Percentiles rank a stretch among this genome's conserved stretches.
These are phyloP conservation scores for Sebastes schlegelii DNA, from an alignment of 2,113 vertebrate genomes.

Conservation along the genomic window DNA sequence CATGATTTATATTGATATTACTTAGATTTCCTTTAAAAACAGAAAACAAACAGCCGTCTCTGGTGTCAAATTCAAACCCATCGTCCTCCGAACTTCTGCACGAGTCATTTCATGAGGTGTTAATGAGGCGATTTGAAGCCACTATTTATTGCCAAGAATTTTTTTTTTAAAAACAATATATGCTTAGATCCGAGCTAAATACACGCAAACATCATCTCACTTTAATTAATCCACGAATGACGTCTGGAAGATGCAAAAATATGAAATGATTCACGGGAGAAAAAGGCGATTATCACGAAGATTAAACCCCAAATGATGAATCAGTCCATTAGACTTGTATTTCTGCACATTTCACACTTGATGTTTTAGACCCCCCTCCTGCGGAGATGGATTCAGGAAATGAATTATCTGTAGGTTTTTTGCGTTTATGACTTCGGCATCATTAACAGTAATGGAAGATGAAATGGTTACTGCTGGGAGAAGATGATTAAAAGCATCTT, in stretches of 20 bases:
- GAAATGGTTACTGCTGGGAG: slow-evolving; percentile 3
- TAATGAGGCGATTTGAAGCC: background rate
- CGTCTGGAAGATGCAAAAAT: background rate
- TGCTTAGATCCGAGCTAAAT: no score
- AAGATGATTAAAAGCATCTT: slow-evolving; percentile 20
- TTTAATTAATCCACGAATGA: slow-evolving; percentile 7
- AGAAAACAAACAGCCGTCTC: no score
- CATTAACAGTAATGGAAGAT: slow-evolving; percentile 45
- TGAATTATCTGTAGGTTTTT: slow-evolving; percentile 21
- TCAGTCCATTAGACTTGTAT: slow-evolving; percentile 33
- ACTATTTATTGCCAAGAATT: background rate
- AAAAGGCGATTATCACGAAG: background rate
- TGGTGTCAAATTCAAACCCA: no score
- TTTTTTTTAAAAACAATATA: no score
- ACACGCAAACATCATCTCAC: background rate
- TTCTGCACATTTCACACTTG: slow-evolving; percentile 34
- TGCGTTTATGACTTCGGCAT: slow-evolving; percentile 42
- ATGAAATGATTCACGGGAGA: background rate
- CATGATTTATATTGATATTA: no score
- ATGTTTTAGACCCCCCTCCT: slow-evolving; percentile 3
- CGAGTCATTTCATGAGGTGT: background rate
- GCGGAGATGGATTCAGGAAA: slow-evolving; percentile 40
- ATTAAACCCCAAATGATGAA: slow-evolving; percentile 42
- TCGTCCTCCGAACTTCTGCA: background rate
- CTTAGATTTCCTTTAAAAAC: no score